A percentile compares a stretch with the other conserved stretches of the same genome.
Evolutionary conservation across 2,113 vertebrate species (phyloP).

Genomic region (Saguinus midas): DNA sequence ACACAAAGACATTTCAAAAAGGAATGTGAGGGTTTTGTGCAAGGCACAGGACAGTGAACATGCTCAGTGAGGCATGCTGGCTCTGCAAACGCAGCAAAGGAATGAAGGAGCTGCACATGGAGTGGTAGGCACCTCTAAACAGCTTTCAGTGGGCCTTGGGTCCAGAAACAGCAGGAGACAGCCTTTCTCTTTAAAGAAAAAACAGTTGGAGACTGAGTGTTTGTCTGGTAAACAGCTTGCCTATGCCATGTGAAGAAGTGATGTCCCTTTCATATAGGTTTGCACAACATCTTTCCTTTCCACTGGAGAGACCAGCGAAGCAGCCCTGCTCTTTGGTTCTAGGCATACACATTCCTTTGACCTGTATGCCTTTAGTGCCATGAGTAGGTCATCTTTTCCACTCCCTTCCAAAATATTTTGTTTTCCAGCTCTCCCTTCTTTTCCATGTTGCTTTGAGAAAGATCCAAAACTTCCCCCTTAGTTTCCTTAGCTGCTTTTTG

Average conservation of each 20-base stretch:
- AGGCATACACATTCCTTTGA: constrained; percentile 33
- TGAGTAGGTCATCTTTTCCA: constrained; percentile 55
- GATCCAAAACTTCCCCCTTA: constrained; percentile 60
- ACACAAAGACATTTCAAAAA: constrained; percentile 60
- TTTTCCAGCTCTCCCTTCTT: constrained; percentile 66
- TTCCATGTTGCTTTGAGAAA: constrained; percentile 66
- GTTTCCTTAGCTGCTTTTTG: constrained; percentile 56
- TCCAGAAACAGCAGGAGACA: neutral
- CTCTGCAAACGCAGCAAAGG: constrained; percentile 52
- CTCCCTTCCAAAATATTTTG: constrained; percentile 60
- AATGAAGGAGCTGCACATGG: neutral
- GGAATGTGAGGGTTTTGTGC: constrained; percentile 55
- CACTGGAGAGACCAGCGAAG: neutral
- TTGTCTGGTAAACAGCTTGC: neutral
- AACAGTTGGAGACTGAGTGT: neutral
- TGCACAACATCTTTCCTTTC: neutral
- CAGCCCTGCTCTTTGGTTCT: neutral
- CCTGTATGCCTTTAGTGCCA: neutral
- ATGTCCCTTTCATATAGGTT: neutral
- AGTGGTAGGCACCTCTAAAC: neutral
- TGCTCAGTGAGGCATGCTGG: neutral
- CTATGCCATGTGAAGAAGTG: neutral
- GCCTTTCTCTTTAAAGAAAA: neutral
- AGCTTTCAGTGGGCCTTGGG: neutral
- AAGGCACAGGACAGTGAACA: constrained; percentile 25